Percentiles rank a stretch among this genome's conserved stretches.
phyloP scores from a whole-genome alignment of 2,797 vertebrate species.

The Limnodromus scolopaceus region DNA sequence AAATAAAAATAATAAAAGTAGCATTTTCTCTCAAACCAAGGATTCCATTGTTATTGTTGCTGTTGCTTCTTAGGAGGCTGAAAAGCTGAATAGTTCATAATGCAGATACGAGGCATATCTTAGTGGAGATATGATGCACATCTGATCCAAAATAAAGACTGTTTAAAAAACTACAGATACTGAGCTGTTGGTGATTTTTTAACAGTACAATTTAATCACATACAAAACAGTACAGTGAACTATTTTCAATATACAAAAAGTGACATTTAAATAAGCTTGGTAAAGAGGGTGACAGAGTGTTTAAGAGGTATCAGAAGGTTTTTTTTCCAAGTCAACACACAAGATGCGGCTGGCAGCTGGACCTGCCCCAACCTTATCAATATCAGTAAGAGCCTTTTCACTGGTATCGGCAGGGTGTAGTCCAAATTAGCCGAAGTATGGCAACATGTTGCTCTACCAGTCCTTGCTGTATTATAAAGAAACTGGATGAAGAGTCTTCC shows the following conservation, averaged over 20 bases:
- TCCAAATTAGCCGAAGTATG: fast-evolving
- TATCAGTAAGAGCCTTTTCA: background rate
- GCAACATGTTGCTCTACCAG: background rate
- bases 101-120: background rate
- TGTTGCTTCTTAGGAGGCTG: background rate
- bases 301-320: background rate
- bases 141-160: background rate
- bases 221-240: background rate
- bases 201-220: constrained; percentile 4
- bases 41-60: background rate
- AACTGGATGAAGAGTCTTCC: background rate
- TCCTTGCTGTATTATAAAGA: background rate
- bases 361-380: background rate
- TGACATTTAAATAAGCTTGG: background rate
- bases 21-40: background rate
- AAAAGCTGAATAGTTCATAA: background rate
- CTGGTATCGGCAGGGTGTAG: fast-evolving
- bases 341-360: background rate
- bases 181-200: background rate
- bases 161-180: background rate
- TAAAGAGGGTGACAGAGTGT: background rate
- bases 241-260: background rate
- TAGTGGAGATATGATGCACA: background rate
- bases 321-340: background rate
- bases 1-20: background rate